phyloP scores from a whole-genome alignment of 2,888 invertebrate species.

The Drosophila formosana region DNA sequence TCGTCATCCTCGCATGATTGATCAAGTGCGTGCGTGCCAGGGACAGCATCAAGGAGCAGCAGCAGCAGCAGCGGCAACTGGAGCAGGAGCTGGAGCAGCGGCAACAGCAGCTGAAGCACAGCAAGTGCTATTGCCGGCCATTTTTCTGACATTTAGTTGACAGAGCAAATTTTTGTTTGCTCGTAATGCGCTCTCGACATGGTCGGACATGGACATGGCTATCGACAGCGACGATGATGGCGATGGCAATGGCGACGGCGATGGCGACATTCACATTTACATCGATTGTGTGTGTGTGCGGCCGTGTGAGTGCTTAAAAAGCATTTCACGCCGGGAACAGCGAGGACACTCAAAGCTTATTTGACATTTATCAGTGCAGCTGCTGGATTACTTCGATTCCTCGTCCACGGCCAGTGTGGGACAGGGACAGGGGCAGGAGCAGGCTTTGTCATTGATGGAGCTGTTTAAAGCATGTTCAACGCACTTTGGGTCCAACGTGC shows the following conservation, averaged over 20 bases:
- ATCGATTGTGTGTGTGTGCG: conserved; percentile 41
- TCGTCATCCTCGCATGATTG: conserved; percentile 72
- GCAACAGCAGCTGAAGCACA: conserved; percentile 35
- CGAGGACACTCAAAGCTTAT: conserved; percentile 64
- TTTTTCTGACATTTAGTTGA: conserved; percentile 81
- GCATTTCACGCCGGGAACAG: conserved; percentile 64
- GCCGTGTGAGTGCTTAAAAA: conserved; percentile 71
- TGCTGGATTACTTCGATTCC: conserved; percentile 61
- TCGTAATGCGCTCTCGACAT: conserved; percentile 68
- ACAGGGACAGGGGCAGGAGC: background rate
- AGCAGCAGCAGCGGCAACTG: conserved; percentile 5
- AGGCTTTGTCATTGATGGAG: conserved; percentile 69
- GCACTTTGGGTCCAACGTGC: conserved; percentile 51
- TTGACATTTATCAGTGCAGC: conserved; percentile 77
- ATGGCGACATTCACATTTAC: conserved; percentile 51
- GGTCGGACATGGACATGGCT: conserved; percentile 37
- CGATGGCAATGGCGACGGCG: conserved; percentile 27
- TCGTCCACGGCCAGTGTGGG: background rate
- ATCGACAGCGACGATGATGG: conserved; percentile 15
- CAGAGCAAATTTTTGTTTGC: conserved; percentile 77
- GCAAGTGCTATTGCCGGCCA: conserved; percentile 59
- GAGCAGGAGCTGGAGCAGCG: conserved; percentile 13
- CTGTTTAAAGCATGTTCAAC: conserved; percentile 62
- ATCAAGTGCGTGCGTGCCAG: conserved; percentile 76
- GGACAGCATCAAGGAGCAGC: conserved; percentile 62